Conservation (phyloP, 2,888 invertebrate genomes). For the Epirrhoe alternata region DNA sequence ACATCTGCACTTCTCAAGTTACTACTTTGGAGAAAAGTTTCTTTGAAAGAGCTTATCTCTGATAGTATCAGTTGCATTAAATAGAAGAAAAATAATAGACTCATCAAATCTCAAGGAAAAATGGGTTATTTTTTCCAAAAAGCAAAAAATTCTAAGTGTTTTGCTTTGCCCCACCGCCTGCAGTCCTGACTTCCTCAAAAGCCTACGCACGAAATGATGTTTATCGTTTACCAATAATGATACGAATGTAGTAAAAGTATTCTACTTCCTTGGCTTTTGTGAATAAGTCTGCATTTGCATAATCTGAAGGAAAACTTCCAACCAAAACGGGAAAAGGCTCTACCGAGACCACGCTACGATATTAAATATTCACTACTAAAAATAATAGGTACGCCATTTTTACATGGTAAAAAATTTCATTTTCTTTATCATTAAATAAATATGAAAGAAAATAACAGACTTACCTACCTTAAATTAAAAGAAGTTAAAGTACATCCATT, state of each 20-base stretch:
- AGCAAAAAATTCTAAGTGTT: background rate
- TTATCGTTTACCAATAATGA: constrained; percentile 31
- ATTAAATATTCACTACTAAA: background rate
- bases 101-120: background rate
- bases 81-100: no score
- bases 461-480: background rate
- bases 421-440: no score
- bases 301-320: constrained; percentile 1
- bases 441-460: no score
- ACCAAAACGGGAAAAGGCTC: background rate
- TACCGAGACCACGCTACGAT: background rate
- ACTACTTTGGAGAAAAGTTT: no score
- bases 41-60: no score
- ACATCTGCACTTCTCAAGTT: no score
- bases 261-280: constrained; percentile 11
- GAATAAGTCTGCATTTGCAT: constrained; percentile 21
- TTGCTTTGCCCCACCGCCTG: background rate
- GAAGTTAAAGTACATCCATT: no score
- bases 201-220: constrained; percentile 20
- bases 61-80: no score
- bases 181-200: background rate
- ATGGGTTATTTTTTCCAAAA: background rate
- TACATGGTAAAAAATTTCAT: no score
- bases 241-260: constrained; percentile 20
- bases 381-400: no score